Base-by-base conservation (phyloP, 2,888 invertebrate species). In the Thera obeliscata region DNA sequence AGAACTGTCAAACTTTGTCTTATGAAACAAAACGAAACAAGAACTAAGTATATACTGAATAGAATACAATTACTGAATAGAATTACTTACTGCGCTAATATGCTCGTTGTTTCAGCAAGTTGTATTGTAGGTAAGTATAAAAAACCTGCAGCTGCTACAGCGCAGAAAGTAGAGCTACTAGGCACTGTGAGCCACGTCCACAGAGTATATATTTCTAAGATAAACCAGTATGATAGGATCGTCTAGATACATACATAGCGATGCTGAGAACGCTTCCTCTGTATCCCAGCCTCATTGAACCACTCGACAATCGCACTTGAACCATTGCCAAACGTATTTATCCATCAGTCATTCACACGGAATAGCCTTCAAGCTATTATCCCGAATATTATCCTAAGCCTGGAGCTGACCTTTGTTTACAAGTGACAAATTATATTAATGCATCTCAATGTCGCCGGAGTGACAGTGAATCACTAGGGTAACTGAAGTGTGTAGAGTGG, bases 251-350 rank as follows among this genome's bases (percentile, higher is more conserved):
- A 22, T 22, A 52, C 8, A 9, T 8, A 9, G 9, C 52, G 9
- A 8, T 4, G 7, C 12, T 12, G 33, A 33, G 33, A 52, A 8
- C 33, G 33, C 33, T 33, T 33, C 12, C 52, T 33, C 35, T 22
- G 56, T 57, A 58, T 22, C 52, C 3, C 46, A 46, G 35, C 41
- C 57, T 43, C 52, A 36, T 48, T 43, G 7, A 43, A 6, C 49
- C 54, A 49, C 54, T 55, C 61, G 57, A 54, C 59, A 46, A 65
- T 46, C 62, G 62, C 69, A 71, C 70, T 66, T 68, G 61, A 70
- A 66, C 76, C 90, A 89, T 86, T 89, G 90, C 87, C 89, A 87
- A 86, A 87, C 83, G 76, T 80, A 87, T 89, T 85, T 84, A 80
- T 75, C 81, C 81, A 80, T 86, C 87, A 88, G 84, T 84, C 84